Evolutionary conservation across 2,113 vertebrate genomes (phyloP), one percentile per base, ranked within the genome.

Genomic region (Tragelaphus buxtoni): DNA sequence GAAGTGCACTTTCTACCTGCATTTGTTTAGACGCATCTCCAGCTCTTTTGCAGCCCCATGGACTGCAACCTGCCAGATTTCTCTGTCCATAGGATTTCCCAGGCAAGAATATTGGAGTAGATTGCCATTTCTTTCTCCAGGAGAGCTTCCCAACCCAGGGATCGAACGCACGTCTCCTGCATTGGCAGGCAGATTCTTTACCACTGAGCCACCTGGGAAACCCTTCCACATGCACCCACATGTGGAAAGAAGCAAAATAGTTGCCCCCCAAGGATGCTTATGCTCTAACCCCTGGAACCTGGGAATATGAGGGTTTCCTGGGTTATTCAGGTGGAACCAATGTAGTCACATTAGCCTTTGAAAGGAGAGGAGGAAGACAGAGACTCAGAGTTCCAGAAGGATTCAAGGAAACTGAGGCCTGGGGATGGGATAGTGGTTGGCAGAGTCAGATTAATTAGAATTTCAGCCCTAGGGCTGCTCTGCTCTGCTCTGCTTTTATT

Each of bases 221-320:
- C 69, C 69, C 69, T 74, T 93, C 24, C 28, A 20, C 0, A 0
- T 8, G 9, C 4, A 22, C 60, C 45, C 60, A 18, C 0, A 2
- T 6, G 6, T 45, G 58, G 58, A 84, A 79, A 72, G 39, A 45
- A 20, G 18, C 17, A 49, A 35, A 49, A 76, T 18, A 90, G 22
- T 0, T 0, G 20, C 5, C 39, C 32, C 6, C 65, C 10, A 22
- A 24, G 39, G 26, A 65, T 0, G 24, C 24, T 26, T 16, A 2
- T 4, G 28, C 35, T 24, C 7, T 55, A 1, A 32, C 22, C 35
- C 80, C 85, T 81, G 74, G 39, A 32, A 4, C 77, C 55, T 14
- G 63, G 42, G 8, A 58, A 22, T 17, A 69, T 17, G 11, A 58
- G 55, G 42, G 30, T 42, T 5, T 32, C 55, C 51, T 4, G 10